A percentile compares a stretch with the other conserved stretches of the same genome.
These are phyloP conservation scores for Leptatherina wallacei DNA, from an alignment of 2,797 vertebrate genomes.

Conservation along the genomic window DNA sequence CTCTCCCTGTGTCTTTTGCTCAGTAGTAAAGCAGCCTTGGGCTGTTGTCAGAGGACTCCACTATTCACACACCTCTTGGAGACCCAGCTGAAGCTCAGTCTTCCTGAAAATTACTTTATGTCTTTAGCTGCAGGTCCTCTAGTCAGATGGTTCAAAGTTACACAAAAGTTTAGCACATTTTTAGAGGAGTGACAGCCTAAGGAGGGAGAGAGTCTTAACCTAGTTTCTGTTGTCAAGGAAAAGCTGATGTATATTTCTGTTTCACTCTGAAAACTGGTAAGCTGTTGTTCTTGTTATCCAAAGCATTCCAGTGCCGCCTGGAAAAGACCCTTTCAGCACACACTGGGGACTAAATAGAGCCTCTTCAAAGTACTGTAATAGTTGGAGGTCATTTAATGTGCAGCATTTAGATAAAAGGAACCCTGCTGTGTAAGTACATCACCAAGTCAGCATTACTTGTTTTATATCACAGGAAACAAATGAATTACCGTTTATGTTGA, in stretches of 20 bases:
- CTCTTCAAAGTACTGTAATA: conserved; percentile 3
- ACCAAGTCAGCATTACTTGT: conserved; percentile 16
- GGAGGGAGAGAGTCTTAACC: conserved; percentile 42
- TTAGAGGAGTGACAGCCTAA: conserved; percentile 40
- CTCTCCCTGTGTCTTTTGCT: conserved; percentile 20
- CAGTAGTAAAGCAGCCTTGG: conserved; percentile 43
- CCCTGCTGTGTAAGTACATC: conserved; percentile 35
- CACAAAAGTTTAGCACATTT: conserved; percentile 41
- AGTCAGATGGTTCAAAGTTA: conserved; percentile 52
- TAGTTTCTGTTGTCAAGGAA: conserved; percentile 42
- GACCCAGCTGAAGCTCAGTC: conserved; percentile 56
- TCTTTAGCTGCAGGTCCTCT: conserved; percentile 62
- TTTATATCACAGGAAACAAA: conserved; percentile 60
- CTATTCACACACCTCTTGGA: conserved; percentile 52
- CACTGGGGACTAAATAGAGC: neutral
- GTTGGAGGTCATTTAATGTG: conserved; percentile 40
- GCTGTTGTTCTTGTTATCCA: conserved; percentile 4
- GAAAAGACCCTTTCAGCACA: neutral
- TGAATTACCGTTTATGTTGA: conserved; percentile 56
- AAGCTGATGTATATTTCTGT: conserved; percentile 1
- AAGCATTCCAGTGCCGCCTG: neutral
- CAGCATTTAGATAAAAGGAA: conserved; percentile 49
- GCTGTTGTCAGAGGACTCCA: conserved; percentile 53
- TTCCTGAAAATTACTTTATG: conserved; percentile 64
- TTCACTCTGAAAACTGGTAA: conserved; percentile 35